A percentile compares a stretch with the other conserved stretches of the same genome.
phyloP scores from a whole-genome alignment of 2,113 vertebrate genomes.

The Poeciliopsis retropinna region DNA sequence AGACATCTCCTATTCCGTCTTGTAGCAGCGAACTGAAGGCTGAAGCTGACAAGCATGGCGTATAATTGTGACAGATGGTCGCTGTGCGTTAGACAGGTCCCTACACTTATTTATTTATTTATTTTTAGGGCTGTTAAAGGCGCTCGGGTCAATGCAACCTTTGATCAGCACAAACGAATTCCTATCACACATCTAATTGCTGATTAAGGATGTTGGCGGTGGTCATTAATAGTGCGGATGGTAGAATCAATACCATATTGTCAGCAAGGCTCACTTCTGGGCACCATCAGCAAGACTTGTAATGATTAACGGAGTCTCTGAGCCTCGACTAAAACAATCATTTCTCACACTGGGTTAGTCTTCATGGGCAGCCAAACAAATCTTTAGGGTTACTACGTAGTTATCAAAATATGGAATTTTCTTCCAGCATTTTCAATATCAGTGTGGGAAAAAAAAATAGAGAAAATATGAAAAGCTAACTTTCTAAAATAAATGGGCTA shows the following conservation, averaged over 20 bases:
- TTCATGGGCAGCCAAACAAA: constrained; percentile 25
- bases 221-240: constrained; percentile 20
- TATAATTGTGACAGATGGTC: constrained; percentile 60
- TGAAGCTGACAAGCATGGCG: constrained; percentile 25
- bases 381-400: background rate
- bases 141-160: constrained; percentile 44
- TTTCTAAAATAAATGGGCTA: too few species aligned
- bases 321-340: constrained; percentile 51
- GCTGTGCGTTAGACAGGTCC: constrained; percentile 6
- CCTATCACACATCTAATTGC: constrained; percentile 33
- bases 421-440: too few species aligned
- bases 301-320: constrained; percentile 45
- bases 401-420: too few species aligned
- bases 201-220: constrained; percentile 54
- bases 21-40: constrained; percentile 48
- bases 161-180: constrained; percentile 52
- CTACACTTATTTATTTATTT: constrained; percentile 30
- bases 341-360: constrained; percentile 21
- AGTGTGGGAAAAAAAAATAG: too few species aligned
- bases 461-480: too few species aligned
- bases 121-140: constrained; percentile 39
- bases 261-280: constrained; percentile 34
- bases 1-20: constrained; percentile 20
- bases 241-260: constrained; percentile 46
- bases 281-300: constrained; percentile 47